Evolutionary conservation across 1,140 invertebrate species (phyloP), one percentile per base, ranked within the genome.

Genomic region (Brachionus manjavacas): DNA sequence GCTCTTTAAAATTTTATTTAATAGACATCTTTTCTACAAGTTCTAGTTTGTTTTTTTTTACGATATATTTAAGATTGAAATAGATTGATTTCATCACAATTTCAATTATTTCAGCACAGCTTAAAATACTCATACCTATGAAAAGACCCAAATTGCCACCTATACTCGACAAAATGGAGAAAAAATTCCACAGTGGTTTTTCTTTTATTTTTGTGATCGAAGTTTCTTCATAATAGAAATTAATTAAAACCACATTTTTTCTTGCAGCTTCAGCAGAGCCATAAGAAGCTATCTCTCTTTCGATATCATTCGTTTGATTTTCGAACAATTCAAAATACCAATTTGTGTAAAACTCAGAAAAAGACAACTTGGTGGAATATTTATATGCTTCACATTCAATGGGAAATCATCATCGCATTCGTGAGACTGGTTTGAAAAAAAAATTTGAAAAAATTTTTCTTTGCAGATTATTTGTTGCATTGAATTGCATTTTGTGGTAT

Each of bases 131-230:
- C 6, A 80, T 80, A 31, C 78, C 78, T 28, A 66, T 49, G 35
- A 80, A 80, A n/a, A 80, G 39, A 25, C 78, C 78, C 12, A 80
- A 41, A 31, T 80, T 55, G 11, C 78, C 78, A 4, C 76, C 41
- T 35, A 80, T 31, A 20, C 49, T 80, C 35, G 76, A 60, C n/a
- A 80, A 80, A 39, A 80, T 31, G 23, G 76, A 52, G 2, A 55
- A 55, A 7, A 55, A 16, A 52, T 20, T 64, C 49, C 46, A 60
- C 31, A 20, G n/a, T 25, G 3, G 43, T 6, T 12, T 8, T 64
- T 80, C 76, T n/a, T 2, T 41, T 3, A 55, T 39, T 80, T 80
- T 31, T 35, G 55, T 64, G 14, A 80, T 16, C 4, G 12, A 35
- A 12, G 39, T 23, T 20, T 55, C 31, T 20, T 55, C 46, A 16